Evolutionary conservation across 1,140 invertebrate genomes (phyloP).

Genomic region (Dysdera silvatica): DNA sequence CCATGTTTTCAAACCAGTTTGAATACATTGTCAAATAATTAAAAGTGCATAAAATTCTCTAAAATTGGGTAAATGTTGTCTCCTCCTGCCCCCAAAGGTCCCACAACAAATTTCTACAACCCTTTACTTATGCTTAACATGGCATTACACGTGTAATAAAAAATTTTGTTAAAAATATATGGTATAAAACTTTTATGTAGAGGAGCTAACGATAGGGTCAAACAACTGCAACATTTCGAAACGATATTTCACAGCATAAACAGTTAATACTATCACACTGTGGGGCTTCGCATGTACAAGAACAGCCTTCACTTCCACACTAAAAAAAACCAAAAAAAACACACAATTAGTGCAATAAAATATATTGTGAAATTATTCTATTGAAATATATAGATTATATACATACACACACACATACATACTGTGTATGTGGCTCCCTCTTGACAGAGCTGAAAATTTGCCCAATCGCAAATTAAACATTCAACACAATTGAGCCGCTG

Average conservation of each 20-base stretch:
- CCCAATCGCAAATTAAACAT: slow-evolving; percentile 26
- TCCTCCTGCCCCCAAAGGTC: too few relatives aligned
- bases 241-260: slow-evolving; percentile 25
- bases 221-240: slow-evolving; percentile 19
- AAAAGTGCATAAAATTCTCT: too few relatives aligned
- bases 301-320: slow-evolving; percentile 24
- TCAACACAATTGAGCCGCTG: slow-evolving; percentile 26
- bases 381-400: background rate
- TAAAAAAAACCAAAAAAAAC: slow-evolving; percentile 1
- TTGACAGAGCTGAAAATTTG: slow-evolving; percentile 12
- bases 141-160: too few relatives aligned
- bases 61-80: too few relatives aligned
- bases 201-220: too few relatives aligned
- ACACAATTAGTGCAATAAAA: background rate
- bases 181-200: too few relatives aligned
- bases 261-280: slow-evolving; percentile 26
- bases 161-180: too few relatives aligned
- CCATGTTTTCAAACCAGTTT: too few relatives aligned
- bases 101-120: too few relatives aligned
- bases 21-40: too few relatives aligned
- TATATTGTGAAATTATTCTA: background rate
- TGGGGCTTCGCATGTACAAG: slow-evolving; percentile 20
- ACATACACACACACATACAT: too few relatives aligned
- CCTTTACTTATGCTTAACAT: too few relatives aligned
- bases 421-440: slow-evolving; percentile 22